Base-by-base conservation (phyloP, 2,888 invertebrate species). In the Caenorhabditis angaria region DNA sequence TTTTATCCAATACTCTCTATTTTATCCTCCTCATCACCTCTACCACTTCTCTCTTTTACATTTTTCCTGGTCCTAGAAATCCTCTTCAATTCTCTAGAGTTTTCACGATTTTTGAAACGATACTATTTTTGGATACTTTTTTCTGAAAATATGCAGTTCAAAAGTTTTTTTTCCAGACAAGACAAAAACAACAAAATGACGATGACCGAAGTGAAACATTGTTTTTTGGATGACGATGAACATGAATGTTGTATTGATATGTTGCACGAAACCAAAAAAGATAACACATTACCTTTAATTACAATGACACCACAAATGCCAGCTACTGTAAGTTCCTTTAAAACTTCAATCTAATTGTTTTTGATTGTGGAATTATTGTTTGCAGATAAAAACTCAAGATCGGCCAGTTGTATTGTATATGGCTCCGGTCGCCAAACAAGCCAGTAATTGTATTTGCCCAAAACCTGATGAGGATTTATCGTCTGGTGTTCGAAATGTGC, bases 301-400 rank as follows among this genome's bases (percentile, higher is more conserved):
- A 78, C 72, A 18, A 78, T 70, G 5, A 68, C 76, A 2, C 62
- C 74, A 8, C 72, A 72, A 56, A 78, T 78, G 78, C 78, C 78
- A 28, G 73, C 75, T 18, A 65, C 64, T 12, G 78, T 78, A 58
- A 70, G 69, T 47, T 32, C 32, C 3, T 24, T 29, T 27, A 14
- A 12, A n/a, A 28, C 41, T 57, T 4, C 12, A 58, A 25, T 12
- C 18, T 18, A 28, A 18, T 54, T 5, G 14, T 28, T 27, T 24
- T 10, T 25, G 12, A 53, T 24, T 4, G 4, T n/a, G 3, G 20
- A 6, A 51, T 51, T 8, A 54, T 60, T 29, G 1, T 48, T 61
- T 76, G 47, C 63, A 78, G 78, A 78, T 78, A n/a, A 75, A 76
- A 59, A 78, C 73, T 3, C 71, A 67, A 58, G 78, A 78, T 54